phyloP scores from a whole-genome alignment of 2,888 invertebrate genomes.

The Philaethria dido region DNA sequence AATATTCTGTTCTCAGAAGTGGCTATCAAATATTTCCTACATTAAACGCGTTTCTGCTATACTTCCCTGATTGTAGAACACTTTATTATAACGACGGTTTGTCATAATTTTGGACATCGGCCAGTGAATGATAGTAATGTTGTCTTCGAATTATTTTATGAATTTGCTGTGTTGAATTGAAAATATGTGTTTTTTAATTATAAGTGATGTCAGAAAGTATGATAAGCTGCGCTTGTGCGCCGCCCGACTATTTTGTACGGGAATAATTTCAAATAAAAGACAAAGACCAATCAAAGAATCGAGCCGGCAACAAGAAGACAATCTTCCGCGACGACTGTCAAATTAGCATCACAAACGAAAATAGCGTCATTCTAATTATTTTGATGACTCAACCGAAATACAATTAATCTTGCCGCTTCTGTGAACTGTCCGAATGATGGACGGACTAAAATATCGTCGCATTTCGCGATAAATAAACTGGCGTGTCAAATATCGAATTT shows the following conservation, averaged over 20 bases:
- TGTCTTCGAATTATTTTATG: conserved; percentile 35
- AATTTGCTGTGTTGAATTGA: conserved; percentile 10
- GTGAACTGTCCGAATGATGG: conserved; percentile 82
- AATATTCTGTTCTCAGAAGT: conserved; percentile 72
- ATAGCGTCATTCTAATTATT: conserved; percentile 84
- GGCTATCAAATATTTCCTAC: conserved; percentile 80
- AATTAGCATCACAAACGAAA: conserved; percentile 83
- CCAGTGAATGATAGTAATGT: conserved; percentile 63
- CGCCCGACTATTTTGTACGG: conserved; percentile 35
- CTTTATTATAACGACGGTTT: conserved; percentile 59
- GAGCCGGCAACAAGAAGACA: conserved; percentile 71
- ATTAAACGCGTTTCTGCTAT: conserved; percentile 70
- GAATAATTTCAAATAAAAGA: conserved; percentile 59
- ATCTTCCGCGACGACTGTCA: conserved; percentile 84
- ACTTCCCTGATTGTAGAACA: conserved; percentile 65
- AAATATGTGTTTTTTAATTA: conserved; percentile 31
- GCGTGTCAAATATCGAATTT: conserved; percentile 79
- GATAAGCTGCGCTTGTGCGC: conserved; percentile 15
- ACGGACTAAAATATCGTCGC: conserved; percentile 82
- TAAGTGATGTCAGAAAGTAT: neutral
- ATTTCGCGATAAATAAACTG: conserved; percentile 82
- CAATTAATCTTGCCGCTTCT: conserved; percentile 83
- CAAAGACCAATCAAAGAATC: conserved; percentile 75
- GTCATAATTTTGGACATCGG: conserved; percentile 68
- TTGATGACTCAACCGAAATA: conserved; percentile 84